Conservation (phyloP, 2,113 vertebrate genomes). For the Strix uralensis region DNA sequence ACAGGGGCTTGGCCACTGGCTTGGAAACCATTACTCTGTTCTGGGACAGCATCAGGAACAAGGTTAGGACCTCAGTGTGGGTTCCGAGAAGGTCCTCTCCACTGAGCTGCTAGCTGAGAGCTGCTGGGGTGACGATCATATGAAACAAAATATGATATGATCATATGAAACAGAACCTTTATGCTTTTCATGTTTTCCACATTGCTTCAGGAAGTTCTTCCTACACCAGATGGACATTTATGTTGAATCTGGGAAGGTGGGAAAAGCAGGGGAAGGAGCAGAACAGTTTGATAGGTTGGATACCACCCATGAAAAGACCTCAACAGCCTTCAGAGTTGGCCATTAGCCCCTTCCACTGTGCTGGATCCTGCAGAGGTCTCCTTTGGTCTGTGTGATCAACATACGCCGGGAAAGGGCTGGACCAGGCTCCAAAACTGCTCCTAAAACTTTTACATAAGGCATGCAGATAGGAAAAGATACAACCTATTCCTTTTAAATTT, state of each 20-base stretch:
- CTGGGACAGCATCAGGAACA: background rate
- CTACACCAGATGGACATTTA: background rate
- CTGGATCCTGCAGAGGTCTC: background rate
- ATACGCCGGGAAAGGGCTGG: background rate
- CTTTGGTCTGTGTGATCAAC: background rate
- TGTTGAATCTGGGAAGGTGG: background rate
- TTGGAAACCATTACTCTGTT: background rate
- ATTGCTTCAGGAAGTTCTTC: background rate
- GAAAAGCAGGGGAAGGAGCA: background rate
- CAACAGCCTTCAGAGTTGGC: background rate
- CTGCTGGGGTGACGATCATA: no score
- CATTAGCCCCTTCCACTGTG: background rate
- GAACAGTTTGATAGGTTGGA: background rate
- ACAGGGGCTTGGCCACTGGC: background rate
- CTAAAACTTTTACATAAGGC: background rate
- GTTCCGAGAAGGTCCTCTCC: background rate
- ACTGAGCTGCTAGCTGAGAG: background rate
- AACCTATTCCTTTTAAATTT: background rate
- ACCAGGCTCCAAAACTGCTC: background rate
- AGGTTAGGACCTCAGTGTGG: background rate
- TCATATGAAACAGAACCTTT: background rate
- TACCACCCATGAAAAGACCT: background rate
- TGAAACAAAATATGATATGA: no score
- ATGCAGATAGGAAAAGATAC: background rate
- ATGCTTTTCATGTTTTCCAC: fast-evolving